Conservation (phyloP, 2,888 invertebrate species). For the Sialis lutaria region DNA sequence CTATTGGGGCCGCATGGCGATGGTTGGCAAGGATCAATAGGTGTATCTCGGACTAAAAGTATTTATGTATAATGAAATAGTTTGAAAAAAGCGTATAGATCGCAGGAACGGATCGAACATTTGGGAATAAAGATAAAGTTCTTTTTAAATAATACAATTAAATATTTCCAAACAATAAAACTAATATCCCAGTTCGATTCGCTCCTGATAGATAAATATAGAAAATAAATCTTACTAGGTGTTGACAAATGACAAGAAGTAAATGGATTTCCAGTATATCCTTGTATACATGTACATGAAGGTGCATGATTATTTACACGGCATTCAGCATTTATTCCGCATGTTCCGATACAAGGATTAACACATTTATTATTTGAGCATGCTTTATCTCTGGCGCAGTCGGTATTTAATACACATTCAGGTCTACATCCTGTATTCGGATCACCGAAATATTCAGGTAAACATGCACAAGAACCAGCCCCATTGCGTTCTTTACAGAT, state of each 20-base stretch:
- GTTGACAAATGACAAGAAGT: slow-evolving; percentile 45
- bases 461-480: slow-evolving; percentile 66
- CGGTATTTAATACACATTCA: slow-evolving; percentile 75
- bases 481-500: slow-evolving; percentile 66
- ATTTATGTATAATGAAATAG: slow-evolving; percentile 10
- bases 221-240: slow-evolving; percentile 21
- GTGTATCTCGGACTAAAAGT: slow-evolving; percentile 14
- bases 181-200: too few species aligned
- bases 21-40: slow-evolving; percentile 39
- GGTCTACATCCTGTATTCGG: slow-evolving; percentile 74
- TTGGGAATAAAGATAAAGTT: slow-evolving; percentile 6
- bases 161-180: too few species aligned
- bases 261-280: slow-evolving; percentile 64
- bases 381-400: slow-evolving; percentile 58
- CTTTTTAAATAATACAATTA: neutral
- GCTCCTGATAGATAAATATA: neutral
- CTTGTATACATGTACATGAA: slow-evolving; percentile 52
- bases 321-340: slow-evolving; percentile 71
- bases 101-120: too few species aligned
- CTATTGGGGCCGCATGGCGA: slow-evolving; percentile 71
- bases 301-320: slow-evolving; percentile 69
- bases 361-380: slow-evolving; percentile 71
- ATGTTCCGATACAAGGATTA: slow-evolving; percentile 68
- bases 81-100: neutral
- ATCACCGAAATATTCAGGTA: slow-evolving; percentile 70